Base-by-base conservation (phyloP, 2,888 invertebrate species). In the Ormyrus thymus region DNA sequence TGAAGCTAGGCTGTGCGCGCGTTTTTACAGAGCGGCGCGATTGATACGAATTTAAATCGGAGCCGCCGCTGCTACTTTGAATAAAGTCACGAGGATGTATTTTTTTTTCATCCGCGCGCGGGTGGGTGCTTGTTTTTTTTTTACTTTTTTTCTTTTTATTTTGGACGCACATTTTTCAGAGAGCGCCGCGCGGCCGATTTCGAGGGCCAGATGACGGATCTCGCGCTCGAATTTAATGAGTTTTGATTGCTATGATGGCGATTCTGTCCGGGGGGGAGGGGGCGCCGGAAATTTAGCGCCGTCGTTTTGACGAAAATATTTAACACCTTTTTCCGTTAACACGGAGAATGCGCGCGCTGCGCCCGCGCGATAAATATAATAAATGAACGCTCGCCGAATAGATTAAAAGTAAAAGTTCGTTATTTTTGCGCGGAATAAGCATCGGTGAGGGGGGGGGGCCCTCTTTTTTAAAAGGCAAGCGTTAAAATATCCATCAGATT, bases 1-100 rank as follows among this genome's bases (percentile, higher is more conserved):
- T 65, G 68, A 45, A 0, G 11, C 53, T 6, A 11, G 13, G 61
- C 65, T n/a, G 55, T 59, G 29, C 4, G 29, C 29, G 29, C 29
- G 29, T 3, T 29, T 29, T 29, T 29, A 29, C 29, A 1, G 29
- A 29, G 29, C 4, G 4, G 29, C 61, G 48, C 71, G 72, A 76
- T 79, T 79, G 76, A 79, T 79, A 79, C 66, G 79, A 71, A 65
- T 76, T 79, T 66, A 76, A 79, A 71, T 51, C 66, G 71, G 3
- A 48, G 11, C 53, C 55, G 7, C 6, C 29, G 29, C 29, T 3
- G 29, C 29, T 29, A 29, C 29, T 29, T 29, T 29, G 29, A 29
- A 29, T 29, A 29, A 29, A 29, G 29, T 29, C 29, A 29, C 29
- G 29, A 29, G 29, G 29, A 29, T 4, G 29, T 29, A 29, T 29